Conservation (phyloP, 1,140 invertebrate genomes). For the Bombus huntii region DNA sequence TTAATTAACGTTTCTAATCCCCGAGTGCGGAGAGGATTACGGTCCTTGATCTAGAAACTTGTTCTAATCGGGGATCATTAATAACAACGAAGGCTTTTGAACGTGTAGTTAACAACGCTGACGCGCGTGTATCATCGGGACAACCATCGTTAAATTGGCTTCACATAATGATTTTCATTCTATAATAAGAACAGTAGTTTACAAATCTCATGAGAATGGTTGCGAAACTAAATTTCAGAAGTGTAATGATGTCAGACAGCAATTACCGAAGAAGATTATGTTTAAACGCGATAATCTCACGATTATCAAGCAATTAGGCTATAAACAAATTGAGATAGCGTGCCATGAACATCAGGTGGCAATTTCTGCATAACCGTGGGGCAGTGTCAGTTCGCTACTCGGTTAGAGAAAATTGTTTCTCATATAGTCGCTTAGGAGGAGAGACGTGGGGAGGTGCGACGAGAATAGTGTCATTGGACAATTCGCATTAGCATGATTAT, state of each 20-base stretch:
- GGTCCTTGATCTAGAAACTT: constrained; percentile 47
- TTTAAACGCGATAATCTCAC: neutral
- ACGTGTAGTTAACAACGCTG: neutral
- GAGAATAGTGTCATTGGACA: constrained; percentile 41
- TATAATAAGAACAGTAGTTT: no score
- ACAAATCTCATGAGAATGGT: neutral
- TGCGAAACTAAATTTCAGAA: neutral
- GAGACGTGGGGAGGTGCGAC: neutral
- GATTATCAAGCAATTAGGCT: neutral
- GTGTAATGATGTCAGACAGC: neutral
- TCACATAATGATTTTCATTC: neutral
- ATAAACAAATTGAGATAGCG: neutral
- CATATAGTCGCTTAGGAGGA: neutral
- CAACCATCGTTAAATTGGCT: neutral
- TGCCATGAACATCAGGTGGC: neutral
- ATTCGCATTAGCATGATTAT: constrained; percentile 51
- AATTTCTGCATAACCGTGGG: neutral
- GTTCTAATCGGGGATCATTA: constrained; percentile 33
- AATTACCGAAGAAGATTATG: neutral
- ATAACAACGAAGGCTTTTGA: neutral
- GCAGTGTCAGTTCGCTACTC: neutral
- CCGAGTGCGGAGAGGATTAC: neutral
- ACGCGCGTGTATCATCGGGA: neutral
- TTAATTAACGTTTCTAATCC: constrained; percentile 49
- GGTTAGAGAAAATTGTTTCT: constrained; percentile 28